Conservation (phyloP, 2,888 invertebrate species). For the Tyria jacobaeae region DNA sequence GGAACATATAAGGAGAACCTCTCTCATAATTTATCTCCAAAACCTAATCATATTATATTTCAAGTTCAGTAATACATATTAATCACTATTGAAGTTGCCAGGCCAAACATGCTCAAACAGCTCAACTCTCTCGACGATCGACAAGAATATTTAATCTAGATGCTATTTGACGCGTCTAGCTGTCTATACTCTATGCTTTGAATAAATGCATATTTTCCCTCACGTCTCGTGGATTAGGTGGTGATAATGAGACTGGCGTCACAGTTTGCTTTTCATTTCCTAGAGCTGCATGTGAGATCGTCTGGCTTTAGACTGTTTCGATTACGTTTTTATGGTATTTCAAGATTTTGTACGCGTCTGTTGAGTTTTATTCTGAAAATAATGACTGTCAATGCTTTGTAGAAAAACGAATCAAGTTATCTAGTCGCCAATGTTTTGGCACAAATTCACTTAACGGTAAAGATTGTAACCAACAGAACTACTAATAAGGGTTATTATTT, state of each 20-base stretch:
- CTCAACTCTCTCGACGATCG: slow-evolving; percentile 25
- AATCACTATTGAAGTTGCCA: too few species aligned
- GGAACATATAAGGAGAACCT: too few species aligned
- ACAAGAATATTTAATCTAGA: slow-evolving; percentile 9
- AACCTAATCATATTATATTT: too few species aligned
- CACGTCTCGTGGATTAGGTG: slow-evolving; percentile 61
- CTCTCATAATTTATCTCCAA: too few species aligned
- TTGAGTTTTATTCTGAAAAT: slow-evolving; percentile 12
- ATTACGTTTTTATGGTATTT: slow-evolving; percentile 47
- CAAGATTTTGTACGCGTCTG: slow-evolving; percentile 22
- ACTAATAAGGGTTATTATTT: too few species aligned
- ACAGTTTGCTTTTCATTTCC: slow-evolving; percentile 73
- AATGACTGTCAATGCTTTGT: too few species aligned
- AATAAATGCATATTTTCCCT: slow-evolving; percentile 58
- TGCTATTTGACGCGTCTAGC: slow-evolving; percentile 39
- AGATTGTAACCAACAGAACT: too few species aligned
- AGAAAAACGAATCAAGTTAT: too few species aligned
- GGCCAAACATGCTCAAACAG: slow-evolving; percentile 3
- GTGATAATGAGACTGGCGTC: slow-evolving; percentile 61
- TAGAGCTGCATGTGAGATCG: slow-evolving; percentile 51
- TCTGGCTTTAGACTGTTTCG: slow-evolving; percentile 50
- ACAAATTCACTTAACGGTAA: too few species aligned
- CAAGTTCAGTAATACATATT: too few species aligned
- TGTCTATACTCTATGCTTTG: slow-evolving; percentile 29
- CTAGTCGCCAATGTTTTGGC: too few species aligned